Evolutionary conservation across 1,140 invertebrate genomes (phyloP).

Genomic region (Drosophila santomea): DNA sequence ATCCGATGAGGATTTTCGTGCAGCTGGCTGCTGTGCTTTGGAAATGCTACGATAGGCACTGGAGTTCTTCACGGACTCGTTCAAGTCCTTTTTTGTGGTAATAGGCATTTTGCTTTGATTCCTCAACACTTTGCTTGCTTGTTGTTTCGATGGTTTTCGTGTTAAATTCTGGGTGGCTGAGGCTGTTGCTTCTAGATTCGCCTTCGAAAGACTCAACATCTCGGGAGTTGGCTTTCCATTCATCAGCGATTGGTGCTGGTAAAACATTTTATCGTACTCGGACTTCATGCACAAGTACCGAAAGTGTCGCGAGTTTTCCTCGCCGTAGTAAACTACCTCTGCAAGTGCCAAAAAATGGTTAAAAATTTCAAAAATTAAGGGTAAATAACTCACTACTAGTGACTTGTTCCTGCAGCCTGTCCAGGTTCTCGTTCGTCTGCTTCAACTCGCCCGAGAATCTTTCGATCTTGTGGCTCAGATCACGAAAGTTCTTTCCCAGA

Average conservation of each 20-base stretch:
- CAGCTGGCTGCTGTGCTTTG: conserved; percentile 23
- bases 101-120: conserved; percentile 7
- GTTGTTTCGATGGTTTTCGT: conserved; percentile 1
- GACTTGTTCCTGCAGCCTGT: conserved; percentile 62
- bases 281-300: conserved; percentile 84
- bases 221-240: conserved; percentile 27
- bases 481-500: conserved; percentile 65
- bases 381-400: conserved; percentile 58
- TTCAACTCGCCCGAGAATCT: conserved; percentile 66
- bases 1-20: conserved; percentile 47
- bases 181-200: background rate
- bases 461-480: conserved; percentile 70
- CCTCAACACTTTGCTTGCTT: conserved; percentile 20
- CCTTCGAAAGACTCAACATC: conserved; percentile 8
- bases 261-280: conserved; percentile 82
- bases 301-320: conserved; percentile 80
- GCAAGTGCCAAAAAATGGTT: background rate
- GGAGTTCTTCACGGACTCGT: conserved; percentile 18
- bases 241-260: conserved; percentile 72
- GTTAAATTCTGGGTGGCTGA: background rate
- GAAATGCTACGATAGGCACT: conserved; percentile 48
- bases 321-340: conserved; percentile 78
- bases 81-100: conserved; percentile 4
- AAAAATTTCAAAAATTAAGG: background rate
- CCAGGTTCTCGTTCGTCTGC: conserved; percentile 63